Base-by-base conservation (phyloP, 2,113 vertebrate genomes). In the Arizona elegans region DNA sequence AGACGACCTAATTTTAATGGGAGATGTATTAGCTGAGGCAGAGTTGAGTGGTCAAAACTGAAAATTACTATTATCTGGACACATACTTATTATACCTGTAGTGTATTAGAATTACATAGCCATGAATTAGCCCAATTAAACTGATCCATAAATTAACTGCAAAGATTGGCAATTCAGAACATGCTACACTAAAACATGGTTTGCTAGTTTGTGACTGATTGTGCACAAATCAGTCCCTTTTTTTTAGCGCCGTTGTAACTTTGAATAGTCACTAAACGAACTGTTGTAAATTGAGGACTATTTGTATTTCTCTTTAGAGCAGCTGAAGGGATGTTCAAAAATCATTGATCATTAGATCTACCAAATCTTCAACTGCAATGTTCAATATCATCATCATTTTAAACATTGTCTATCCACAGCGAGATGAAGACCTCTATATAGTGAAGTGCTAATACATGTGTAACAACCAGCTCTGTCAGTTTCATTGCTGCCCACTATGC, bases 1-100 rank as follows among this genome's bases (percentile, higher is more conserved):
- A 98, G 95, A n/a, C 3, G 93, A 89, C 98, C 99, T 99, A 91
- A 75, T 85, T 65, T 21, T 33, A 92, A 88, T 94, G 53, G 50
- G 87, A 75, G 86, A 62, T 47, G 29, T n/a, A 54, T 88, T n/a
- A 56, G 29, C 17, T 88, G n/a, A 54, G 26, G 29, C 53, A 54
- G 10, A 87, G 24, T 15, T 52, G 52, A 54, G 87, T 52, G 15
- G 52, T 29, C 86, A 17, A 88, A 88, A n/a, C 52, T 54, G 52
- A 54, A 62, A 54, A 55, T 33, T 33, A 88, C 29, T 55, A 9
- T 54, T n/a, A 17, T 53, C 87, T 55, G 29, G 87, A 19, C 70
- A 55, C 87, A 54, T 53, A 88, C 29, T 87, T n/a, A 29, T 17
- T 50, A 47, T 15, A 75, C 15, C 70, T 38, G 8, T 38, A 81